Evolutionary conservation across 2,888 invertebrate species (phyloP), one percentile per base, ranked within the genome.

Genomic region (Argyresthia albistria): DNA sequence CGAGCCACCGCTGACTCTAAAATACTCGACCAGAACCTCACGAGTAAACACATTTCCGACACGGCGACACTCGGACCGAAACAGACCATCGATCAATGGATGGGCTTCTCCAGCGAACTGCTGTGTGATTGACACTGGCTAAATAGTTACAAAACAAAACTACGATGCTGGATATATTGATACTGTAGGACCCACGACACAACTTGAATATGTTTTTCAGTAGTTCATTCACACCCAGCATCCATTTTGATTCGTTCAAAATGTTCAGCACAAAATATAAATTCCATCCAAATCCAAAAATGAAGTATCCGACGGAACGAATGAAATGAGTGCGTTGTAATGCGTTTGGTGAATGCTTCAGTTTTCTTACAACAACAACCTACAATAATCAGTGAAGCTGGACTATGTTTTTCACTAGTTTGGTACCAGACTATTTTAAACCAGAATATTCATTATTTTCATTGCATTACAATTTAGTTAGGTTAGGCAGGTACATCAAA

Each of bases 161-260:
- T 69, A 63, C 70, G 68, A 81, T 72, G 75, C 76, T 76, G 77
- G 76, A 82, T 78, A 80, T 73, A 25, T 39, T 76, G 73, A 80
- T 77, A 75, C 53, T 73, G 79, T 81, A 76, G 76, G 76, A 76
- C 75, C 80, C 80, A 82, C 84, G 81, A 82, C 84, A 87, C 81
- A 83, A 84, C 79, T 83, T 76, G 74, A 84, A 84, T 80, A 83
- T 81, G 84, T 84, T 84, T 84, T 84, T 86, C 82, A 80, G 78
- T 70, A 87, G 84, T 87, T 87, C 86, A 87, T 87, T 87, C 87
- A 87, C 87, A 87, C 87, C 84, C 87, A 86, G 87, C 87, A 86
- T 86, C 87, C 87, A 87, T 87, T 87, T 87, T 87, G 87, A 87
- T 87, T 87, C 87, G 87, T 87, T 87, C 83, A 84, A 84, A 80